Conservation (phyloP, 2,797 vertebrate genomes). For the Tolypeutes matacus region DNA sequence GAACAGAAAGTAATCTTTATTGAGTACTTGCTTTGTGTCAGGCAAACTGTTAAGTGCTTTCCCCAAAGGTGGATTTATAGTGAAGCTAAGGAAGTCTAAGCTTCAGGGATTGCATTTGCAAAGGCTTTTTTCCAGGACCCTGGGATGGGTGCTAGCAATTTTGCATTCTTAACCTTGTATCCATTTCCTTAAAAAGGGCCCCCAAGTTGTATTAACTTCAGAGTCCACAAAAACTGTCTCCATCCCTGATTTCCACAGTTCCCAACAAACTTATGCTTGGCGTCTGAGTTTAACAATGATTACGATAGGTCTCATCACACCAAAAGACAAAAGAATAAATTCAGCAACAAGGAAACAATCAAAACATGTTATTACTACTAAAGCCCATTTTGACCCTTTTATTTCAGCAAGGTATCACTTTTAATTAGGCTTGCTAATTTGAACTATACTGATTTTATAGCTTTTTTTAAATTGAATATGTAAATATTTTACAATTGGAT, state of each 20-base stretch:
- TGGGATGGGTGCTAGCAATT: not conserved
- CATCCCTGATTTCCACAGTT: not conserved
- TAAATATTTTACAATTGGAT: not conserved
- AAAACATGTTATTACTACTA: not conserved
- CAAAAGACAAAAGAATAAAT: not conserved
- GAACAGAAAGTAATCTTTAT: not conserved
- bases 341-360: not conserved
- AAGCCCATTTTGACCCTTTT: not conserved
- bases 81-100: fast-evolving
- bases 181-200: not conserved
- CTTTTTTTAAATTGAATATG: not conserved
- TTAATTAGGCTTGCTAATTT: not conserved
- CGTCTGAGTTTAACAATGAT: not conserved
- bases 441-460: not conserved
- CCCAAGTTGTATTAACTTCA: not conserved
- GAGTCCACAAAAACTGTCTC: not conserved
- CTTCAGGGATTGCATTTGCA: not conserved
- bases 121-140: not conserved
- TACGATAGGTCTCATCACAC: fast-evolving
- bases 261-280: not conserved
- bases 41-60: not conserved
- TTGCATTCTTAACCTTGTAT: not conserved
- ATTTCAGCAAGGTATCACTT: not conserved
- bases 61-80: not conserved
- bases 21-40: too few species aligned